A percentile compares a stretch with the other conserved stretches of the same genome.
Conservation (phyloP, 2,888 invertebrate genomes). For the Eristalis arbustorum region DNA sequence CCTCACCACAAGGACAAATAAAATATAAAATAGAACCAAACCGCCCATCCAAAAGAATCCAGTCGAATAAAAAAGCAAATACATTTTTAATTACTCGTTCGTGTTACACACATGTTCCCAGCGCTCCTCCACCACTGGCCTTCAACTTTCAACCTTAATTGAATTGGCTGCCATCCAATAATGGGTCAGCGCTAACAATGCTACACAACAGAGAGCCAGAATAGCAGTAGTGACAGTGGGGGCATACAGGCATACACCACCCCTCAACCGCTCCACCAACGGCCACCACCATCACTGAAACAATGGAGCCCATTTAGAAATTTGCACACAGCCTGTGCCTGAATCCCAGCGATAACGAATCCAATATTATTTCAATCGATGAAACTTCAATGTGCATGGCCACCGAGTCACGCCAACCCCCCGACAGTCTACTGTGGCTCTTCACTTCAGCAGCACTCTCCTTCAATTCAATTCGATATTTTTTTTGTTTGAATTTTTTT, state of each 20-base stretch:
- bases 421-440: neutral
- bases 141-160: slow-evolving; percentile 71
- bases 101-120: slow-evolving; percentile 61
- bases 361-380: slow-evolving; percentile 62
- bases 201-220: slow-evolving; percentile 1
- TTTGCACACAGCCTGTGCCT: slow-evolving; percentile 52
- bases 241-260: neutral
- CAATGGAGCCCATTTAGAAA: slow-evolving; percentile 58
- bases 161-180: slow-evolving; percentile 69
- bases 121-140: slow-evolving; percentile 42
- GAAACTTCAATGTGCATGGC: slow-evolving; percentile 49
- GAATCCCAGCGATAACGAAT: slow-evolving; percentile 59
- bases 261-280: neutral
- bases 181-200: slow-evolving; percentile 67
- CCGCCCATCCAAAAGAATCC: neutral
- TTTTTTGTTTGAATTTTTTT: slow-evolving; percentile 1
- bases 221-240: neutral
- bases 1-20: slow-evolving; percentile 1
- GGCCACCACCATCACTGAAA: neutral
- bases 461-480: neutral
- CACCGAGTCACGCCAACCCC: neutral
- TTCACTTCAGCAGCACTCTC: no score
- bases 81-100: slow-evolving; percentile 68
- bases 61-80: slow-evolving; percentile 31
- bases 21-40: neutral